Evolutionary conservation across 2,797 vertebrate genomes (phyloP).

Genomic region (Cephalopachus bancanus): DNA sequence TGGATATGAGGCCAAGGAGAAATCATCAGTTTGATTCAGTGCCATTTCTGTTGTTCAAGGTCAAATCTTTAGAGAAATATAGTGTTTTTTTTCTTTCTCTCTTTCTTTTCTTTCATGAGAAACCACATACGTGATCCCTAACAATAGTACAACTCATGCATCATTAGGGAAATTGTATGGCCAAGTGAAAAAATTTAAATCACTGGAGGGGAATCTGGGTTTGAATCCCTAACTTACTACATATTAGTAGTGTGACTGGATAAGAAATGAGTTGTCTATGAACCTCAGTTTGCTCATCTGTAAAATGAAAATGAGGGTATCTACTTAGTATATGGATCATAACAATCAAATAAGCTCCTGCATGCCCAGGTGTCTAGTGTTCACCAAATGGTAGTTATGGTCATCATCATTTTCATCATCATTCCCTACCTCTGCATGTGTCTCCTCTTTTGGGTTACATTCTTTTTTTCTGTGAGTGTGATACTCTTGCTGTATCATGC

Average conservation of each 20-base stretch:
- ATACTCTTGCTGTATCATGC: too few species aligned
- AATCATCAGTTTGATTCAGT: not conserved
- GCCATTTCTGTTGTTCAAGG: slow-evolving; percentile 18
- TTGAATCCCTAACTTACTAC: not conserved
- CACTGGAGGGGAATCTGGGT: not conserved
- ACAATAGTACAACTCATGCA: not conserved
- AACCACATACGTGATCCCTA: not conserved
- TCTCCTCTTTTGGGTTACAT: not conserved
- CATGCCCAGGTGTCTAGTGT: not conserved
- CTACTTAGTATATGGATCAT: not conserved
- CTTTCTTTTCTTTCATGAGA: not conserved
- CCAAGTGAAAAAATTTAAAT: not conserved
- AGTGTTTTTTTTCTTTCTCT: not conserved
- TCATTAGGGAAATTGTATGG: not conserved
- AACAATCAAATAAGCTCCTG: not conserved
- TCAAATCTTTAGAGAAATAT: not conserved
- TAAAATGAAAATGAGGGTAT: not conserved
- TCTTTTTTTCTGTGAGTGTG: not conserved
- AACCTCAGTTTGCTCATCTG: not conserved
- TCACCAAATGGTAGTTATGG: not conserved
- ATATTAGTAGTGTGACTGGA: not conserved
- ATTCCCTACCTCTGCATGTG: not conserved
- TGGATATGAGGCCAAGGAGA: not conserved
- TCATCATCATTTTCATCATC: not conserved
- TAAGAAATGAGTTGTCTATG: not conserved